Base-by-base conservation (phyloP, 1,140 invertebrate genomes). In the Neuroterus valhalla region DNA sequence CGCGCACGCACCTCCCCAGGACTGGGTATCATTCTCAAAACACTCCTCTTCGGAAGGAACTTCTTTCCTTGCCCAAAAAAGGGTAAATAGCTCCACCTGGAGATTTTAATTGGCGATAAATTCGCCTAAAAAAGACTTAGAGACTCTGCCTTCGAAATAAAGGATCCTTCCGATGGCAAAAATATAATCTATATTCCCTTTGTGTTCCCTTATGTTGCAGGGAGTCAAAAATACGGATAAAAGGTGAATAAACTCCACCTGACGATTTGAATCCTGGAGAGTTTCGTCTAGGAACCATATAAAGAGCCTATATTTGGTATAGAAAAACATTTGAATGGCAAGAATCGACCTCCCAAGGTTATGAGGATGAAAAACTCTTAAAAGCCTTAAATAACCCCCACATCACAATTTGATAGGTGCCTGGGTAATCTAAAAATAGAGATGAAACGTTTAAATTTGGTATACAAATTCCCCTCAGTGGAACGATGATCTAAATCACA, bases 1-100 rank as follows among this genome's bases (percentile, higher is more conserved):
- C 55, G 55, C 55, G 55, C 55, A 62, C 55, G 55, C 55, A 62
- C 55, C 55, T 62, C 21, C 55, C 55, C n/a, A 31, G 55, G 23
- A 38, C 21, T 6, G n/a, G n/a, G n/a, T 50, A 23, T 15, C 21
- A 12, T 11, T 62, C 55, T 31, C 23, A 62, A 62, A 14, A 31
- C 55, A 11, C 21, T 26, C 8, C 19, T 19, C 23, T 23, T 55
- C 19, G 19, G 14, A 12, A 52, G 31, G 6, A 62, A 38, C 6
- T 3, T 62, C 23, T 15, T 62, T 62, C 23, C 10, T 52, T 21
- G 1, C 12, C 17, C 46, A 2, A 12, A 55, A 55, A 55, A 55
- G 19, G n/a, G 19, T 21, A 48, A 19, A 19, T 5, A 38, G 31
- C 31, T 8, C 31, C 31, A 38, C 31, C 31, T 38, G 31, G 6